Evolutionary conservation across 2,113 vertebrate genomes (phyloP), one percentile per base, ranked within the genome.

Genomic region (Tinamus guttatus): DNA sequence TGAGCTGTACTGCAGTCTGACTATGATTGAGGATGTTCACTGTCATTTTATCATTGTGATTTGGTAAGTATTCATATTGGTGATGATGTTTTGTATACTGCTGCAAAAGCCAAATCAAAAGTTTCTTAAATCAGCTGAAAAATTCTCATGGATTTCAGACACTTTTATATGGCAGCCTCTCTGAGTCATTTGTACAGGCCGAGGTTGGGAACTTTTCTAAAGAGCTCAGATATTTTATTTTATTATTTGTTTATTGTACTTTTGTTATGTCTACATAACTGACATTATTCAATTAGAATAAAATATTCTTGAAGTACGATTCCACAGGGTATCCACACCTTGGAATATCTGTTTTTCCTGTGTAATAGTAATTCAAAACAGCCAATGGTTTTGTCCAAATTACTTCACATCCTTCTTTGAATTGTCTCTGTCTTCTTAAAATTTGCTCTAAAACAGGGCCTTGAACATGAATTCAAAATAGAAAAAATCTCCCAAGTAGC

Each of bases 231-330:
- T 80, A 12, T 43, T 93, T 65, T 73, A 45, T 60, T 90, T 21
- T 49, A n/a, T 49, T 49, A 49, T 49, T 49, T 49, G 49, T 49
- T 49, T 49, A 49, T 49, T 94, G 76, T 51, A 28, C 41, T 92
- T 90, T 74, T 70, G 40, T 87, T 3, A 43, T 94, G 90, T 91
- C 56, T 79, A 36, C 41, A 65, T 83, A 93, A 84, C 54, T 90
- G 62, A 56, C 64, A 68, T 86, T 81, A 75, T 52, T 13, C 69
- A 91, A 86, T 88, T 67, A 78, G 51, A 91, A 90, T 75, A 81
- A 95, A 91, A 90, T 93, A 52, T 77, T 89, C 59, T 71, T 65
- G 68, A 90, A 68, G 40, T 59, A 63, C 59, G 79, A 28, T 81
- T 95, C 32, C 40, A 41, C 11, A n/a, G 64, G 22, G n/a, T 58